Evolutionary conservation across 2,113 vertebrate genomes (phyloP).

Genomic region (Aphyosemion australe): DNA sequence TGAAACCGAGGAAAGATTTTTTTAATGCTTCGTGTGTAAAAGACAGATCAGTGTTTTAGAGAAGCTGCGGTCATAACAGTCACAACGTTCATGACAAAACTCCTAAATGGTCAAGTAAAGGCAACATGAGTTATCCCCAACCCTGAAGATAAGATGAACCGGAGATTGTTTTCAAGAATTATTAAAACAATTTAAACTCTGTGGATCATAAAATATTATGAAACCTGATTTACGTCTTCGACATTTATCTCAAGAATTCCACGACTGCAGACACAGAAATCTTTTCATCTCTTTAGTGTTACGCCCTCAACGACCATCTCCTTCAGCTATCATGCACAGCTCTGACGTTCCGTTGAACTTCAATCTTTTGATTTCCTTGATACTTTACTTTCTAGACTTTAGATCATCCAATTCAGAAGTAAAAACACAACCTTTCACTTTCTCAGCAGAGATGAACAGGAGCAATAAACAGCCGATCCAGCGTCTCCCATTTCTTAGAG

Average conservation of each 20-base stretch:
- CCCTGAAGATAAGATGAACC: not conserved
- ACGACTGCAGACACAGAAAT: not conserved
- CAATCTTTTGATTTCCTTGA: not conserved
- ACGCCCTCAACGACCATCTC: not conserved
- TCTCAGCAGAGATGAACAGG: too few relatives aligned
- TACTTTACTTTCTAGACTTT: too few relatives aligned
- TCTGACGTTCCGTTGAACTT: not conserved
- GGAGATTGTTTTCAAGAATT: too few relatives aligned
- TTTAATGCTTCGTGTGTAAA: too few relatives aligned
- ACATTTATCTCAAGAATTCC: conserved; percentile 18
- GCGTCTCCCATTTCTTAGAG: too few relatives aligned
- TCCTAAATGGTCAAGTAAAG: not conserved
- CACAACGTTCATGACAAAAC: not conserved
- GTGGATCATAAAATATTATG: not conserved
- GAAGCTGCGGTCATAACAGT: not conserved
- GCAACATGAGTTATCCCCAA: not conserved
- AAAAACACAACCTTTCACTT: too few relatives aligned
- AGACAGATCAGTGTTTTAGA: not conserved
- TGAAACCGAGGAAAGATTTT: too few relatives aligned
- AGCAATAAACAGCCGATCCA: too few relatives aligned
- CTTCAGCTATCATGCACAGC: not conserved
- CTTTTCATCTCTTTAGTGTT: conserved; percentile 10
- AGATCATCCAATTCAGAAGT: too few relatives aligned
- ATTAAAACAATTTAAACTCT: too few relatives aligned
- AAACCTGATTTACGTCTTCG: not conserved